phyloP scores from a whole-genome alignment of 2,113 vertebrate genomes.

The Oxygymnocypris stewartii region DNA sequence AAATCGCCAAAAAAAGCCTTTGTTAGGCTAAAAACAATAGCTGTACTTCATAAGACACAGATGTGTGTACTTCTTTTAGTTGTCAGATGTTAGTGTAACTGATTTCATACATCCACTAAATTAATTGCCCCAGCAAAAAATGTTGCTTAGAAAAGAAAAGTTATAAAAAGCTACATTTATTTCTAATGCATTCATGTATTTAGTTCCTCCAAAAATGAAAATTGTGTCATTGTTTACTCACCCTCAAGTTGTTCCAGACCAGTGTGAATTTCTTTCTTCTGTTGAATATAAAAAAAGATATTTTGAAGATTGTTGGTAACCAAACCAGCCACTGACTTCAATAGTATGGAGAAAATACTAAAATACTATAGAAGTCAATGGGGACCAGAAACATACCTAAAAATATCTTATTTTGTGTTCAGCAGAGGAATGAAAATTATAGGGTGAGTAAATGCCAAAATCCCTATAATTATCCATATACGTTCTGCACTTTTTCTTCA shows the following conservation, averaged over 20 bases:
- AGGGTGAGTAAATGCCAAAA: no score
- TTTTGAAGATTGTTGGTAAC: no score
- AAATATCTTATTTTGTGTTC: neutral
- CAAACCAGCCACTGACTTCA: no score
- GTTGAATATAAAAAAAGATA: no score
- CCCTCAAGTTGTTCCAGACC: no score
- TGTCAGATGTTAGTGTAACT: neutral
- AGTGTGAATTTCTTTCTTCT: no score
- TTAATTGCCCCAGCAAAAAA: neutral
- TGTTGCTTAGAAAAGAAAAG: neutral
- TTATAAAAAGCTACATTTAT: neutral
- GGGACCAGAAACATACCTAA: neutral
- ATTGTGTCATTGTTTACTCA: no score
- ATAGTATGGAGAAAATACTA: neutral
- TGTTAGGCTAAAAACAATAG: neutral
- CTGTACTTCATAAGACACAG: neutral
- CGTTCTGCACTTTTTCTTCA: neutral
- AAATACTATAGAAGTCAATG: neutral
- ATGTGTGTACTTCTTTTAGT: neutral
- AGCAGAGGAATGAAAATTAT: neutral
- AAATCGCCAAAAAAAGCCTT: neutral
- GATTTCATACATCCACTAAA: neutral
- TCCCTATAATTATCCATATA: neutral
- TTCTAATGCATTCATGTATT: neutral
- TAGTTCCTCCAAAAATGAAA: no score